Evolutionary conservation across 2,113 vertebrate species (phyloP).

Genomic region (Calidris pugnax): DNA sequence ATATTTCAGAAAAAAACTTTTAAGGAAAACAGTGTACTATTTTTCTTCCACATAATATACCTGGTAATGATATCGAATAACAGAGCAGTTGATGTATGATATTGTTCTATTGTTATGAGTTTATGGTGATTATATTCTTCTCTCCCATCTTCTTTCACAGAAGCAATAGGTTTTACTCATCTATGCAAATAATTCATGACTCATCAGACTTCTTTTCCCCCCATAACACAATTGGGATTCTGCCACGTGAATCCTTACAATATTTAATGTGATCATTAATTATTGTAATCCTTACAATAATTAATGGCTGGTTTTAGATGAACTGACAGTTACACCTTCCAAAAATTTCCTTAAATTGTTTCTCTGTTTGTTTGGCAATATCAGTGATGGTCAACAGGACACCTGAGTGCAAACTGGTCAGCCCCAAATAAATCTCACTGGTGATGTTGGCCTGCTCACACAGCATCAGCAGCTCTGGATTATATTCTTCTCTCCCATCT

Average conservation of each 20-base stretch:
- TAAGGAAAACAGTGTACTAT: neutral
- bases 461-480: neutral
- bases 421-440: neutral
- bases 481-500: neutral
- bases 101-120: neutral
- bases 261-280: too few relatives aligned
- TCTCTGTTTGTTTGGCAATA: neutral
- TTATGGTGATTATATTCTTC: neutral
- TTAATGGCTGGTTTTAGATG: too few relatives aligned
- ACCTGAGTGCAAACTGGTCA: neutral
- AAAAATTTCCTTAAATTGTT: neutral
- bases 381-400: too few relatives aligned
- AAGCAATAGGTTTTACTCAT: neutral
- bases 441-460: rapidly evolving
- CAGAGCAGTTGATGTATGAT: neutral
- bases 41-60: neutral
- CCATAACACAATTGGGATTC: neutral
- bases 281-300: too few relatives aligned
- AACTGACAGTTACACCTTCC: neutral
- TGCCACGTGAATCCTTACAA: neutral
- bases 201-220: neutral
- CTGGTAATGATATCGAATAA: neutral
- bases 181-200: neutral
- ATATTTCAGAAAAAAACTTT: neutral
- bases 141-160: neutral